Evolutionary conservation across 2,113 vertebrate species (phyloP).

Genomic region (Indicator maculatus): DNA sequence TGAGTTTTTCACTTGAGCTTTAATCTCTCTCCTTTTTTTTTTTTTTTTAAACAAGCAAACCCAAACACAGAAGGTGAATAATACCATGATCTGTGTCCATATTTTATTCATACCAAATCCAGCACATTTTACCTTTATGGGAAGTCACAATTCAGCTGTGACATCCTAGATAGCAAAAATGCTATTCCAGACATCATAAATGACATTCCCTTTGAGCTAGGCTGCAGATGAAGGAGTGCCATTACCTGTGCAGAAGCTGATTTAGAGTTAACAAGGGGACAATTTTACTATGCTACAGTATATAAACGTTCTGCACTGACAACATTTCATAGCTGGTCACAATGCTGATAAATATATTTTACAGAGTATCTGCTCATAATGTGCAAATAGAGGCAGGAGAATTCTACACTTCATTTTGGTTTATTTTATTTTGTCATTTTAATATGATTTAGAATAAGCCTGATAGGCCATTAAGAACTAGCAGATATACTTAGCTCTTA

Average conservation of each 20-base stretch:
- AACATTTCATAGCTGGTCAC: slow-evolving; percentile 22
- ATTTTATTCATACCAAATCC: not conserved
- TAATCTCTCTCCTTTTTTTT: not conserved
- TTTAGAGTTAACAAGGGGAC: slow-evolving; percentile 44
- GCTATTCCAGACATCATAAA: not conserved
- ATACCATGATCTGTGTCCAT: not conserved
- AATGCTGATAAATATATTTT: slow-evolving; percentile 32
- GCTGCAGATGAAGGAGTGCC: not conserved
- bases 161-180: slow-evolving; percentile 9
- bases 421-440: slow-evolving; percentile 45
- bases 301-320: not conserved
- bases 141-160: not conserved
- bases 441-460: slow-evolving; percentile 15
- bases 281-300: slow-evolving; percentile 28
- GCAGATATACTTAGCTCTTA: not conserved
- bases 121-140: not conserved
- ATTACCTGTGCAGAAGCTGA: slow-evolving; percentile 16
- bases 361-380: not conserved
- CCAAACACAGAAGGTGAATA: not conserved
- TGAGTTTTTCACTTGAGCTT: not conserved
- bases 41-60: too few relatives aligned
- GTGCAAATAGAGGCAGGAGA: not conserved
- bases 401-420: not conserved
- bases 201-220: not conserved
- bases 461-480: slow-evolving; percentile 11